These are phyloP conservation scores for Calyptomena viridis DNA, from an alignment of 2,113 vertebrate species.

Conservation along the genomic window DNA sequence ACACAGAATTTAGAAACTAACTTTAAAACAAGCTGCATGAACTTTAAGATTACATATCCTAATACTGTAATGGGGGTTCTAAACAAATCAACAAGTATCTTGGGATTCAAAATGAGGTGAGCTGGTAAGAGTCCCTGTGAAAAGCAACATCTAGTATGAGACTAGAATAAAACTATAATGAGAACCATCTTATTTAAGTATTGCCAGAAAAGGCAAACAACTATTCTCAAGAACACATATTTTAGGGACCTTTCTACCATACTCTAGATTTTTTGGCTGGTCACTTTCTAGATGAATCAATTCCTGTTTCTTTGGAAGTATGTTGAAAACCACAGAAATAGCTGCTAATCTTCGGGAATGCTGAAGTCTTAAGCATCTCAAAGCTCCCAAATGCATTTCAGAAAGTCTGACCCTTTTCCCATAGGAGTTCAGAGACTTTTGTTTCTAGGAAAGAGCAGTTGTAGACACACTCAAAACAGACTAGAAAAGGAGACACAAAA, in stretches of 20 bases:
- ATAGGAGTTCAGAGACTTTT: neutral
- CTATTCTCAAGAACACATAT: neutral
- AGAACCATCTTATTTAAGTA: neutral
- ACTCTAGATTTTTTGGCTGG: constrained; percentile 30
- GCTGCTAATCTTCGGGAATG: neutral
- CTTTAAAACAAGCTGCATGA: neutral
- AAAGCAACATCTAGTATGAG: neutral
- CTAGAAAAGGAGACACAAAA: neutral
- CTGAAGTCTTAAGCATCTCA: neutral
- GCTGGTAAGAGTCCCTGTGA: neutral
- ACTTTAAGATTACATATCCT: neutral
- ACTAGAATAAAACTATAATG: neutral
- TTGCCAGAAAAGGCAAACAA: neutral
- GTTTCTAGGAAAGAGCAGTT: constrained; percentile 8
- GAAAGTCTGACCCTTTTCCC: neutral
- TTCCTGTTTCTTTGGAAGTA: constrained; percentile 7
- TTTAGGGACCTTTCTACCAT: neutral
- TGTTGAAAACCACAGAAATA: constrained; percentile 35
- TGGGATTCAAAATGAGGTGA: neutral
- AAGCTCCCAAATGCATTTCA: constrained; percentile 7
- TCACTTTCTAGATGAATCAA: constrained; percentile 35
- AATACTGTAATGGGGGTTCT: neutral
- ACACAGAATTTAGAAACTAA: neutral
- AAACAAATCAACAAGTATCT: neutral
- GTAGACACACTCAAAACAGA: neutral